phyloP scores from a whole-genome alignment of 2,113 vertebrate genomes.

The Emydocephalus ijimae region DNA sequence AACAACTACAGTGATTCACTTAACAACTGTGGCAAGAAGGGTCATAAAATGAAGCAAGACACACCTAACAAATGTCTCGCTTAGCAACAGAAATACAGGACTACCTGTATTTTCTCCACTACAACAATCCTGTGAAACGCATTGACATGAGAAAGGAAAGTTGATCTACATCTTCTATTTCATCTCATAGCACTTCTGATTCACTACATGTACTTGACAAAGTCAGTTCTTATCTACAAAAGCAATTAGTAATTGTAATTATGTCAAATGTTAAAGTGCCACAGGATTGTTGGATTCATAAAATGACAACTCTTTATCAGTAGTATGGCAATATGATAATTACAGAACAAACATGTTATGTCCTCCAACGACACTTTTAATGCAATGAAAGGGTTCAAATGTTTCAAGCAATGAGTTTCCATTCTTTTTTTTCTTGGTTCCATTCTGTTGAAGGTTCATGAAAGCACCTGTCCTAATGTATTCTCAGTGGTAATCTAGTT shows the following conservation, averaged over 20 bases:
- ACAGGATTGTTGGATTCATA: not conserved
- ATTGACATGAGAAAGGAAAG: not conserved
- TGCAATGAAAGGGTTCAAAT: not conserved
- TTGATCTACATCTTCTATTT: not conserved
- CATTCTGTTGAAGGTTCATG: not conserved
- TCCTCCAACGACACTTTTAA: not conserved
- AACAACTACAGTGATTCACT: too few relatives aligned
- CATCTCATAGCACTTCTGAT: not conserved
- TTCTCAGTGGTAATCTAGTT: not conserved
- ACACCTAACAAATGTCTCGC: not conserved
- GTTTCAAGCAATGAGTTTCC: not conserved
- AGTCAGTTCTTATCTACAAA: not conserved
- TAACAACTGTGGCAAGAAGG: not conserved
- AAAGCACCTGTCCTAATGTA: not conserved
- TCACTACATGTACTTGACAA: not conserved
- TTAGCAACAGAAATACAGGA: not conserved
- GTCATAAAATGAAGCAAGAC: not conserved
- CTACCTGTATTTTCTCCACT: not conserved
- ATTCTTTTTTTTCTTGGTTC: constrained; percentile 32
- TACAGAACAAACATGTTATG: not conserved
- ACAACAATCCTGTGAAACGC: not conserved
- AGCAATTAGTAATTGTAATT: not conserved
- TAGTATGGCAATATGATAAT: not conserved
- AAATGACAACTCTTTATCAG: not conserved
- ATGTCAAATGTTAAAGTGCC: not conserved